phyloP scores from a whole-genome alignment of 2,797 vertebrate species.

The Sebastes matsubarae region DNA sequence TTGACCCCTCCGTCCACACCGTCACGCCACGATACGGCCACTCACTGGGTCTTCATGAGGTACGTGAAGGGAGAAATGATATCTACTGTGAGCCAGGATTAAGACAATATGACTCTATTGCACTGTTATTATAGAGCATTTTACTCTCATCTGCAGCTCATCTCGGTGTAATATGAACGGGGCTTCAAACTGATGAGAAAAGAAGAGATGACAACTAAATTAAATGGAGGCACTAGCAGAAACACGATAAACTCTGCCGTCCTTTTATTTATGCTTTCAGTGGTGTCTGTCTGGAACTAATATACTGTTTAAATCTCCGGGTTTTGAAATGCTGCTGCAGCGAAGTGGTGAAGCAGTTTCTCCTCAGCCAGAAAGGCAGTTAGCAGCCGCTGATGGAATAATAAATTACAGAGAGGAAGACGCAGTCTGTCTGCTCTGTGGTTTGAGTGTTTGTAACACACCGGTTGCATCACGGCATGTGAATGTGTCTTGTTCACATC shows the following conservation, averaged over 20 bases:
- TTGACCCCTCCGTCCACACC: constrained; percentile 86
- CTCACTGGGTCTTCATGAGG: constrained; percentile 89
- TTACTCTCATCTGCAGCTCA: neutral
- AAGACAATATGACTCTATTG: neutral
- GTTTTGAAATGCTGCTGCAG: constrained; percentile 42
- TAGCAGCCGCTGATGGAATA: constrained; percentile 50
- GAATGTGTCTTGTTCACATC: neutral
- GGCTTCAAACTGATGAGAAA: neutral
- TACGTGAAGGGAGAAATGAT: constrained; percentile 44
- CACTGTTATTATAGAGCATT: neutral
- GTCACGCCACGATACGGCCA: constrained; percentile 94
- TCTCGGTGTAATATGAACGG: neutral
- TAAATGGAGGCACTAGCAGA: neutral
- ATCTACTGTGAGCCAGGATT: neutral
- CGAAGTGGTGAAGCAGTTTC: constrained; percentile 31
- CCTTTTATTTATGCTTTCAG: constrained; percentile 3
- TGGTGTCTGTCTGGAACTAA: constrained; percentile 22
- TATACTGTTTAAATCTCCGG: constrained; percentile 31
- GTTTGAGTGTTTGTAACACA: constrained; percentile 4
- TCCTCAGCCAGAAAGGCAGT: constrained; percentile 34
- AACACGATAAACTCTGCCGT: neutral
- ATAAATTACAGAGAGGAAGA: constrained; percentile 43
- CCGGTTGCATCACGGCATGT: constrained; percentile 18
- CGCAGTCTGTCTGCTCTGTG: constrained; percentile 20
- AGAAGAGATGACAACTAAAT: neutral